Evolutionary conservation across 2,113 vertebrate genomes (phyloP).

Genomic region (Arizona elegans): DNA sequence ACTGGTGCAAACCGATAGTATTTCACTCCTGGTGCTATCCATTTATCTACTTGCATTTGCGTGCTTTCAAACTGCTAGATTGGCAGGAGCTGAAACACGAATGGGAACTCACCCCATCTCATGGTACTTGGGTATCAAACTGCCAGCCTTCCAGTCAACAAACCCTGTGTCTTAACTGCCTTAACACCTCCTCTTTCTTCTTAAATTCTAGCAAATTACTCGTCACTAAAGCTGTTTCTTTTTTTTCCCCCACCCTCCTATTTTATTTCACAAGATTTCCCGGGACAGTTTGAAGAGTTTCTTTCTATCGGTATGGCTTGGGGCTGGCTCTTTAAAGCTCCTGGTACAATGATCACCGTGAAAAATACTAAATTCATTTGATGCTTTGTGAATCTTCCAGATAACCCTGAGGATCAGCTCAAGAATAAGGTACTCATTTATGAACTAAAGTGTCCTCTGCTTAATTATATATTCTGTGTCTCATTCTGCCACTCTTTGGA

Average conservation of each 20-base stretch:
- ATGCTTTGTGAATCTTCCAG: not conserved
- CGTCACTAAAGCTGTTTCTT: conserved; percentile 56
- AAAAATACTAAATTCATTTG: not conserved
- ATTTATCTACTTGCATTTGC: not conserved
- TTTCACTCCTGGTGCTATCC: not conserved
- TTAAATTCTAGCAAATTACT: conserved; percentile 61
- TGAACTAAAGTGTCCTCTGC: not conserved
- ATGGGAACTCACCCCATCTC: not conserved
- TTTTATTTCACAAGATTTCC: conserved; percentile 39
- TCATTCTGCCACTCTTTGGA: not conserved
- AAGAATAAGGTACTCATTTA: not conserved
- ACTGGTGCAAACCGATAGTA: too few relatives aligned
- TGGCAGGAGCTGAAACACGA: not conserved
- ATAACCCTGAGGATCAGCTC: not conserved
- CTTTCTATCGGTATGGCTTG: not conserved
- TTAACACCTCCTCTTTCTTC: conserved; percentile 63
- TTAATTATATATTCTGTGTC: not conserved
- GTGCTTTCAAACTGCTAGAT: not conserved
- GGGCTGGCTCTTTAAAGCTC: not conserved
- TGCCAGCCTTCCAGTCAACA: not conserved
- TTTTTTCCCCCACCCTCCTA: conserved; percentile 17
- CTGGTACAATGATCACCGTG: not conserved
- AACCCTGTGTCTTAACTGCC: not conserved
- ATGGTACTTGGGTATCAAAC: not conserved
- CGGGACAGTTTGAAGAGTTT: conserved; percentile 20